Evolutionary conservation across 2,113 vertebrate genomes (phyloP), one percentile per base, ranked within the genome.

Genomic region (Albula goreensis): DNA sequence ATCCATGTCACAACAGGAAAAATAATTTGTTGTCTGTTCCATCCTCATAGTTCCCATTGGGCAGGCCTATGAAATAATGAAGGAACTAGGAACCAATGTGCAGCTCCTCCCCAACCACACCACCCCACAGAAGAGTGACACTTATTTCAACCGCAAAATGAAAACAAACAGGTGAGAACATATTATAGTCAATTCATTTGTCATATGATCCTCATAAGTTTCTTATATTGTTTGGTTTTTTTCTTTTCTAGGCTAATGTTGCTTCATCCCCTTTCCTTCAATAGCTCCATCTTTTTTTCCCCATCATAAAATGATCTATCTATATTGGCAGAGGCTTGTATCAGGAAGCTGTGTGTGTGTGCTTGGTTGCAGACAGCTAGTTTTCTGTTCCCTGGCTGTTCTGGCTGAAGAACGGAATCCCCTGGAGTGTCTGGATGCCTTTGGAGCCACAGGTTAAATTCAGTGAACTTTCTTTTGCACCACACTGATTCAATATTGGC

Each of bases 121-220:
- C 87, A 96, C 97, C 0, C 98, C 98, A 17, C 97, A 97, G 91
- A 98, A 98, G 95, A 97, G 97, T 19, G 98, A 98, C 95, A 98
- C 98, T 31, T 99, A 97, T 93, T 99, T 99, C 94, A 99, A 97
- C 95, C 97, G 98, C 88, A 99, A 98, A 96, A 99, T 99, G 98
- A 99, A 99, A 92, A 94, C 96, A 89, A 99, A 99, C 96, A 96
- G 98, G 98, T 99, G 87, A 95, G 94, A 90, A n/a, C 70, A 15
- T 22, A 1, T 3, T n/a, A 10, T 51, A 17, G 22, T 80, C 1
- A 60, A 50, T 31, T 4, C 51, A 50, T 56, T 70, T 48, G 9
- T 78, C 49, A 79, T 3, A 5, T 50, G 31, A 79, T 49, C 78
- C 15, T 49, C 41, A 50, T 11, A 2, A 78, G 31, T 78, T 78